Base-by-base conservation (phyloP, 1,140 invertebrate species). In the Bombus confusus region DNA sequence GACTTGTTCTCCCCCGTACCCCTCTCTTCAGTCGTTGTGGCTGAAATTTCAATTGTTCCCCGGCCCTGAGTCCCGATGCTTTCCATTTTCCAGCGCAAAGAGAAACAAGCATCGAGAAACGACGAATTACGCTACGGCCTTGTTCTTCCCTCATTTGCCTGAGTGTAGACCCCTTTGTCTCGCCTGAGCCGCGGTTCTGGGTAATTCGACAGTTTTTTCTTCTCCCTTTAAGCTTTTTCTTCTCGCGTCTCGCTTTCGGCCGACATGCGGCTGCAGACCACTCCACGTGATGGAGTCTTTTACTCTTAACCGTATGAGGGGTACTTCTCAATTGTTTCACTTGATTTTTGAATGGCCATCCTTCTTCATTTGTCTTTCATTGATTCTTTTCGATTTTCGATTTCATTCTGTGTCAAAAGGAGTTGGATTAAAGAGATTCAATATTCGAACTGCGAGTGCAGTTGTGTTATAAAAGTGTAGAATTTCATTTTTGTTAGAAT, bases 141-240 rank as follows among this genome's bases (percentile, higher is more conserved):
- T 80, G 68, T 80, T 80, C 83, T 80, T 76, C 68, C 41, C 76
- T 85, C 83, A 80, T 85, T 85, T 85, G 68, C 68, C 83, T 80
- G 83, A 85, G 83, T 85, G 76, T 69, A 78, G 37, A 59, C 28
- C 34, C 64, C 64, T 66, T 69, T 83, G 73, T 83, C 43, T 68
- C 72, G 57, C 25, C 18, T 43, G 34, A 34, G 57, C 59, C 31
- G 39, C 68, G 52, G 6, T 62, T 59, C 76, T 28, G 39, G 52
- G 66, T 79, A 84, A 84, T 84, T 79, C 83, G 31, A 72, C 83
- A 66, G 43, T 79, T 79, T 83, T 76, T 71, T 34, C 43, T 39
- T 39, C n/a, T 22, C 41, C 22, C 71, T 2, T 75, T 31, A 3
- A 9, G 5, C 25, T 39, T 39, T 43, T 57, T 52, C 62, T 52